Evolutionary conservation across 2,888 invertebrate species (phyloP).

Genomic region (Zonitis immaculata): DNA sequence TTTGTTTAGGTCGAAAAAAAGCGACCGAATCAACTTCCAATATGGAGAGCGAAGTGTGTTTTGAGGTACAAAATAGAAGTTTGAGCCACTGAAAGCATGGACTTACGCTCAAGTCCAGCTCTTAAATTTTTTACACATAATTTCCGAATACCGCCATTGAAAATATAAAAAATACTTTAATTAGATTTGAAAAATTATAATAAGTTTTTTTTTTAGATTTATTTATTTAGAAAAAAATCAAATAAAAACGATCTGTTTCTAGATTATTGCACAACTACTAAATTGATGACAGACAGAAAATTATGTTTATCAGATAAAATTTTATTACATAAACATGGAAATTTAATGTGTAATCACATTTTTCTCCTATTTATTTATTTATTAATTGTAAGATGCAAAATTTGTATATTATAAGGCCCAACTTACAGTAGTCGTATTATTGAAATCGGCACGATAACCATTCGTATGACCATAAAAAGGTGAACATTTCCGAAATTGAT

Average conservation of each 20-base stretch:
- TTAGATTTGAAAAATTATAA: too few species aligned
- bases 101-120: too few species aligned
- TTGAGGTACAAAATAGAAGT: too few species aligned
- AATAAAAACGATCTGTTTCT: conserved; percentile 24
- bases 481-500: conserved; percentile 43
- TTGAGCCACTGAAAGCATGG: too few species aligned
- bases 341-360: conserved; percentile 7
- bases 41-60: too few species aligned
- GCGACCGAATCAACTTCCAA: too few species aligned
- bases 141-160: too few species aligned
- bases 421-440: conserved; percentile 17
- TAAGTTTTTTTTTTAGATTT: too few species aligned
- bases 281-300: conserved; percentile 1
- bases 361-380: neutral
- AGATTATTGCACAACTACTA: conserved; percentile 6
- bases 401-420: neutral
- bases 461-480: conserved; percentile 30
- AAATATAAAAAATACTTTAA: too few species aligned
- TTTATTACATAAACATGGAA: conserved; percentile 11
- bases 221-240: too few species aligned
- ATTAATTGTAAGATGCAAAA: neutral
- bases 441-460: conserved; percentile 27
- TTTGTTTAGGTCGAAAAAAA: too few species aligned
- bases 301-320: conserved; percentile 10
- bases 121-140: too few species aligned